A percentile compares a stretch with the other conserved stretches of the same genome.
Evolutionary conservation across 2,888 invertebrate genomes (phyloP).

Genomic region (Drosophila dives): DNA sequence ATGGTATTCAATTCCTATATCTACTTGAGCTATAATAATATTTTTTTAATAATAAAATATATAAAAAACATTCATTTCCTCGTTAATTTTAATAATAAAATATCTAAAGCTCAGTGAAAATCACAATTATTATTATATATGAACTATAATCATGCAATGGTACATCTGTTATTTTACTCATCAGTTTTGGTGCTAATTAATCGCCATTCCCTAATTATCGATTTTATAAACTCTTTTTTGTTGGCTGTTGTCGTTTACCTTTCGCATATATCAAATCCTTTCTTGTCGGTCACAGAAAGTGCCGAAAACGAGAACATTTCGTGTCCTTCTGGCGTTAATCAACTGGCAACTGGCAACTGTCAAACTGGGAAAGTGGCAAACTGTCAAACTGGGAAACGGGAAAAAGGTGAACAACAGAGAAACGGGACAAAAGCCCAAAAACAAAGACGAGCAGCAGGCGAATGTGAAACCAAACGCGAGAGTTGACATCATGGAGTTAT

Average conservation of each 20-base stretch:
- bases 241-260: slow-evolving; percentile 21
- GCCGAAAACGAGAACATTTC: slow-evolving; percentile 53
- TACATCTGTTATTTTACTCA: slow-evolving; percentile 6
- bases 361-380: slow-evolving; percentile 23
- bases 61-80: too few species aligned
- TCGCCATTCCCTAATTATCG: slow-evolving; percentile 34
- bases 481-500: slow-evolving; percentile 80
- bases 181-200: slow-evolving; percentile 9
- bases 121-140: neutral
- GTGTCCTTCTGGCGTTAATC: slow-evolving; percentile 75
- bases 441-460: slow-evolving; percentile 32
- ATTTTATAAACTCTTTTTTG: slow-evolving; percentile 25
- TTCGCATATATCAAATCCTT: slow-evolving; percentile 58
- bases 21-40: neutral
- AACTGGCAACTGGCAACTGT: slow-evolving; percentile 44
- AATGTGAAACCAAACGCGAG: slow-evolving; percentile 73
- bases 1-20: neutral
- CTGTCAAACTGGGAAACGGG: slow-evolving; percentile 20
- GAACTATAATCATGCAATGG: neutral
- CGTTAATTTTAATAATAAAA: neutral
- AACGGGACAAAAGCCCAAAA: slow-evolving; percentile 34
- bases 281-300: slow-evolving; percentile 36
- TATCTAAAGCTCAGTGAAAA: neutral
- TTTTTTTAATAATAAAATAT: neutral
- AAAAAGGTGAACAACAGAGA: slow-evolving; percentile 33